Evolutionary conservation across 2,113 vertebrate species (phyloP).

Genomic region (Podiceps cristatus): DNA sequence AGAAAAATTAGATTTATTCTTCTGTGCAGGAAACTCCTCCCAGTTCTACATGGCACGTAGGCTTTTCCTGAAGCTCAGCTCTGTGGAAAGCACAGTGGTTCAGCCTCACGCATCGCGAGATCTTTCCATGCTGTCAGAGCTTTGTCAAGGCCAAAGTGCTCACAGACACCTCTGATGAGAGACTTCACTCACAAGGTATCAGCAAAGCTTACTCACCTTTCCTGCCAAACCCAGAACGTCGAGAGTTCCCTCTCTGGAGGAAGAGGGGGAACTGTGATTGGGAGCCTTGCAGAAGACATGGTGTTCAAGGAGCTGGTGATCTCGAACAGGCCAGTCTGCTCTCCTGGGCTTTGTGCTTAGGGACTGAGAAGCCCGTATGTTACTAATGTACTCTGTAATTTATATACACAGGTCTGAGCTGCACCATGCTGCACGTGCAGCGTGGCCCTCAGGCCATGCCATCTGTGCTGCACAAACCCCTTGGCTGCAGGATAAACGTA

Average conservation of each 20-base stretch:
- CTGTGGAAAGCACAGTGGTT: fast-evolving
- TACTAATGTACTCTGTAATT: background rate
- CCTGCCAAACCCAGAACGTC: background rate
- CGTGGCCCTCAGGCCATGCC: background rate
- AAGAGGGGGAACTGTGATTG: background rate
- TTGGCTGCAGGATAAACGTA: fast-evolving
- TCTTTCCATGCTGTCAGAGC: too few species aligned
- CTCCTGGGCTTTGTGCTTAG: background rate
- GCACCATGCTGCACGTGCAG: fast-evolving
- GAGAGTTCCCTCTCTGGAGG: background rate
- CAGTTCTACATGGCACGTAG: fast-evolving
- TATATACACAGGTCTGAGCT: background rate
- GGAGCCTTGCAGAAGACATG: background rate
- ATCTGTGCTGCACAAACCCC: too few species aligned
- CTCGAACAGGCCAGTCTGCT: background rate
- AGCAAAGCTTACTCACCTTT: background rate
- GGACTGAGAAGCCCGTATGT: background rate
- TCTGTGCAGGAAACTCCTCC: background rate
- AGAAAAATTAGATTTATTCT: background rate
- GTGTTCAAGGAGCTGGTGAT: background rate
- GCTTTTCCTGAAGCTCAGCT: background rate
- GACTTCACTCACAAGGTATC: background rate
- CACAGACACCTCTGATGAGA: background rate
- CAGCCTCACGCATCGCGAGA: fast-evolving
- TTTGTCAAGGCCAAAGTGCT: background rate